Evolutionary conservation across 2,113 vertebrate species (phyloP).

Genomic region (Vulpes ferrilata): DNA sequence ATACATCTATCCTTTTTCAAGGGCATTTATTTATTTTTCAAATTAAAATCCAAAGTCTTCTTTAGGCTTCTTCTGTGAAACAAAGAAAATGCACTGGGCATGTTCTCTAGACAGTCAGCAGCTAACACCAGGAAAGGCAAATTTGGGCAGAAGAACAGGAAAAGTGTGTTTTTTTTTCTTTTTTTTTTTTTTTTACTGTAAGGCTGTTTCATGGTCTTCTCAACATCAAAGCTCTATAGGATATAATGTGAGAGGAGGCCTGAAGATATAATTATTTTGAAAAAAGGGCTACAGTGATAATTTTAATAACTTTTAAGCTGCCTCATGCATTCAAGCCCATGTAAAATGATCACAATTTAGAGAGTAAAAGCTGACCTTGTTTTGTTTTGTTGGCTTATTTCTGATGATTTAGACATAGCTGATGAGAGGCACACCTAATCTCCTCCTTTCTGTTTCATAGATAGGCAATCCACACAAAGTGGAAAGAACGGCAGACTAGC

Average conservation of each 20-base stretch:
- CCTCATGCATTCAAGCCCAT: not conserved
- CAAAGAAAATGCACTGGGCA: slow-evolving; percentile 80
- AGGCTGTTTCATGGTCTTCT: slow-evolving; percentile 17
- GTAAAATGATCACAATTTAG: slow-evolving; percentile 13
- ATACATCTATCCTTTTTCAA: slow-evolving; percentile 58
- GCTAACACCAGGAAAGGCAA: slow-evolving; percentile 35
- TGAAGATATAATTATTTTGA: not conserved
- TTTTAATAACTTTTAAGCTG: slow-evolving; percentile 6
- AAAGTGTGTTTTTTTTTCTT: not conserved
- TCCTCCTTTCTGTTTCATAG: not conserved
- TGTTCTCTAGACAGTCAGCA: slow-evolving; percentile 36
- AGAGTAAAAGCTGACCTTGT: not conserved
- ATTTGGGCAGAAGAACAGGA: slow-evolving; percentile 25
- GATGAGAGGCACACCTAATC: not conserved
- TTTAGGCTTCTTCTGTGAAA: slow-evolving; percentile 76
- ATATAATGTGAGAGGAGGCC: not conserved
- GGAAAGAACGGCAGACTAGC: not conserved
- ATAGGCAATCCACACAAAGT: not conserved
- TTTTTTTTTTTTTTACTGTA: not conserved
- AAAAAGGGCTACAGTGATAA: not conserved
- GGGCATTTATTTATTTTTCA: slow-evolving; percentile 51
- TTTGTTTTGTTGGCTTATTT: not conserved
- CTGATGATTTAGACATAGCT: not conserved
- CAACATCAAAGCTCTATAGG: not conserved
- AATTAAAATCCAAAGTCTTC: not conserved